Conservation (phyloP, 2,888 invertebrate species). For the Cynaeus angustus region DNA sequence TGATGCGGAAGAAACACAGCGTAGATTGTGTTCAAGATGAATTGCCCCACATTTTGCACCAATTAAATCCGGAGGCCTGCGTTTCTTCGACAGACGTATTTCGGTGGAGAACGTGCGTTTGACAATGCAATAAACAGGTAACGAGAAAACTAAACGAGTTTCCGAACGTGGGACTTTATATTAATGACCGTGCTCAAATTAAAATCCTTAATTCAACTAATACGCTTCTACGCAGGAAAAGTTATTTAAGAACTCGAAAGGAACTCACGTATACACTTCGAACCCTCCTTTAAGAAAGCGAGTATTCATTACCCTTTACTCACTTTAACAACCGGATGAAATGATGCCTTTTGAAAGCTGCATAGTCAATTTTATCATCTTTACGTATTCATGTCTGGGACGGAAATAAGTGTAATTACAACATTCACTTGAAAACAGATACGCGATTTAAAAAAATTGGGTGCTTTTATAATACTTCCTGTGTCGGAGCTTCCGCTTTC, state of each 20-base stretch:
- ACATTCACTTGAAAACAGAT: too few species aligned
- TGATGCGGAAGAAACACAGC: slow-evolving; percentile 53
- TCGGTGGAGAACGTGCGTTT: slow-evolving; percentile 39
- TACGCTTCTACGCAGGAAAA: slow-evolving; percentile 33
- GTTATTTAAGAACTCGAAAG: slow-evolving; percentile 41
- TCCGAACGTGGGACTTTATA: slow-evolving; percentile 38
- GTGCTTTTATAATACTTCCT: too few species aligned
- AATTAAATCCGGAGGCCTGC: slow-evolving; percentile 51
- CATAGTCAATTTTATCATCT: not conserved
- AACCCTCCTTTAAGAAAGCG: slow-evolving; percentile 10
- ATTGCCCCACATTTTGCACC: slow-evolving; percentile 52
- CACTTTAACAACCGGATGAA: slow-evolving; percentile 9
- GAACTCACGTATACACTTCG: slow-evolving; percentile 41
- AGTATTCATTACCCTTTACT: slow-evolving; percentile 34
- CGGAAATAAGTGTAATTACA: too few species aligned
- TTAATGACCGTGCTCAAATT: slow-evolving; percentile 47
- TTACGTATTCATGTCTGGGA: too few species aligned
- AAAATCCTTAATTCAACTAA: slow-evolving; percentile 52
- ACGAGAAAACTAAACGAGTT: slow-evolving; percentile 26
- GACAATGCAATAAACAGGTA: slow-evolving; percentile 49
- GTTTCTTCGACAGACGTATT: slow-evolving; percentile 39
- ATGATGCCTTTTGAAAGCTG: slow-evolving; percentile 21
- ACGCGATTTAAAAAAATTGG: too few species aligned
- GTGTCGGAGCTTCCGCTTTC: too few species aligned
- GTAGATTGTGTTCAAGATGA: slow-evolving; percentile 54